Evolutionary conservation across 2,888 invertebrate genomes (phyloP), one percentile per base, ranked within the genome.

Genomic region (Siphonodentalium dalli): DNA sequence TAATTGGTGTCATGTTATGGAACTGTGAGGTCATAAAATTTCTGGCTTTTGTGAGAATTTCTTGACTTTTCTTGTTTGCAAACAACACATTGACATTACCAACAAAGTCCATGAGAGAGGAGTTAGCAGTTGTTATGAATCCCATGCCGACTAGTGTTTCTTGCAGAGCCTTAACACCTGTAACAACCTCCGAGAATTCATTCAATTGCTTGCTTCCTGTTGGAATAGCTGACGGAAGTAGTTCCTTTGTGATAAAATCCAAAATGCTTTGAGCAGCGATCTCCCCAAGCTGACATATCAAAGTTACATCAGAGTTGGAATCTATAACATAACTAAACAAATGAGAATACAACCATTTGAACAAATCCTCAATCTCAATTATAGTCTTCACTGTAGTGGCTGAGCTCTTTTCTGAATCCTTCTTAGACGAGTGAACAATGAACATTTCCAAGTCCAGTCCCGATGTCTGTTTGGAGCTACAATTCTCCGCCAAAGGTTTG

Each of bases 21-120:
- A 93, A 85, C 80, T 93, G 91, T 72, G 90, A 89, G 47, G 87
- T 86, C 87, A 93, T 91, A 39, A 93, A 87, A 55, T 81, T 83
- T 31, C 88, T 84, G 0, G 92, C 91, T 43, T 84, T 85, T 50
- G 87, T 86, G 49, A 90, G 79, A 60, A 90, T 88, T 63, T 88
- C 86, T 69, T 88, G 86, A 64, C 90, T 89, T 46, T 90, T 88
- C 71, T 90, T 90, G 71, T 89, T 87, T 28, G 90, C 88, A 80
- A 90, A 92, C 28, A 90, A 82, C 5, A 86, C 83, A 75, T 92
- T 90, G 52, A 92, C 87, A 77, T 91, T 88, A 24, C 87, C 85
- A 2, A 89, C 86, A 74, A 90, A 92, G 33, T 88, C 85, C 1
- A 87, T 78, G 43, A 93, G 84, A 0, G 87, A 85, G 9, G 56